Percentiles rank a stretch among this genome's conserved stretches.
phyloP scores from a whole-genome alignment of 2,888 invertebrate genomes.

The Drosophila meridiana region DNA sequence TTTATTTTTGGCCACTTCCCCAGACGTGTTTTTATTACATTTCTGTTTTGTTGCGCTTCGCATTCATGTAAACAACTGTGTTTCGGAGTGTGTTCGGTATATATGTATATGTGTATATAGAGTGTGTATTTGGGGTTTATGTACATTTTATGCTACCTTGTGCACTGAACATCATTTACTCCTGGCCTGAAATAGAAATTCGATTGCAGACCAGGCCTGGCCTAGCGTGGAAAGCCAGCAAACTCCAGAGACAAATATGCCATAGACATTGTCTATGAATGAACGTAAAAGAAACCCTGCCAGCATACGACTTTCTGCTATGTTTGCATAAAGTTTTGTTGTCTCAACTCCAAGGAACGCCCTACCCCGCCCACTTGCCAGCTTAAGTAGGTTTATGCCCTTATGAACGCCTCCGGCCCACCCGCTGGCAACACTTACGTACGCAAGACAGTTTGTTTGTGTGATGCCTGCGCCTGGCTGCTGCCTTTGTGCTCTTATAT shows the following conservation, averaged over 20 bases:
- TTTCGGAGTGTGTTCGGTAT: constrained; percentile 3
- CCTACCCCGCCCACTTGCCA: constrained; percentile 16
- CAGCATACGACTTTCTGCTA: constrained; percentile 56
- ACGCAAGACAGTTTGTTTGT: constrained; percentile 9
- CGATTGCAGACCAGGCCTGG: constrained; percentile 1
- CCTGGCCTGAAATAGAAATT: constrained; percentile 20
- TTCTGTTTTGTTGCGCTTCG: constrained; percentile 56
- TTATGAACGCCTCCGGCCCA: constrained; percentile 33
- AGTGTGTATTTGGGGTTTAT: constrained; percentile 42
- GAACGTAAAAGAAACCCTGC: constrained; percentile 15
- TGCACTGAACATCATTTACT: constrained; percentile 60
- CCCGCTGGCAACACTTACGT: constrained; percentile 23
- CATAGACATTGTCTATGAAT: constrained; percentile 29
- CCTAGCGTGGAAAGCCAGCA: not conserved
- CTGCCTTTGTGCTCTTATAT: constrained; percentile 40
- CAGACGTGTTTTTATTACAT: constrained; percentile 66
- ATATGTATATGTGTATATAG: constrained; percentile 1
- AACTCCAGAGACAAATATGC: constrained; percentile 4
- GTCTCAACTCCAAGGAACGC: constrained; percentile 17
- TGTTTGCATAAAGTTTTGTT: constrained; percentile 67
- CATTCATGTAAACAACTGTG: constrained; percentile 41
- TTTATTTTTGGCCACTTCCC: constrained; percentile 25
- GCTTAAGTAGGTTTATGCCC: constrained; percentile 43
- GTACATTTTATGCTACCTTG: constrained; percentile 37
- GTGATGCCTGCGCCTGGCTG: constrained; percentile 1